phyloP scores from a whole-genome alignment of 2,113 vertebrate species.

The Orycteropus afer region DNA sequence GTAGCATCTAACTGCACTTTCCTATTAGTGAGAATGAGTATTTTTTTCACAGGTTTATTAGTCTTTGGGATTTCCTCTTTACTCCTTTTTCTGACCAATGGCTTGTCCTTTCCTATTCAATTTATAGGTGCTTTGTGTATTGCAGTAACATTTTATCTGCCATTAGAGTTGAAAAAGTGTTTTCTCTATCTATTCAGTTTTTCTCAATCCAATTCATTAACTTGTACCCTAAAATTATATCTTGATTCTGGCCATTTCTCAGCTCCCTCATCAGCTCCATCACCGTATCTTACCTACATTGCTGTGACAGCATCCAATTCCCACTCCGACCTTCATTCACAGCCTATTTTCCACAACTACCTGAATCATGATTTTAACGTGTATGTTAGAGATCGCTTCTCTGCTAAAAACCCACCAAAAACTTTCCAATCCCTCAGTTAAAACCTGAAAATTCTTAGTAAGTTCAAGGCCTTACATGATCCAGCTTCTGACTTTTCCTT shows the following conservation, averaged over 20 bases:
- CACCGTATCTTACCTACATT: not conserved
- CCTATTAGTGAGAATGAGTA: not conserved
- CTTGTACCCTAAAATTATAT: not conserved
- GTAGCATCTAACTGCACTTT: not conserved
- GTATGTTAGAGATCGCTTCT: not conserved
- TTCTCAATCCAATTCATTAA: not conserved
- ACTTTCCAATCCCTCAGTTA: not conserved
- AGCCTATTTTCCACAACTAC: not conserved
- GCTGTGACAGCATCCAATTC: not conserved
- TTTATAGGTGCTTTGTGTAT: not conserved
- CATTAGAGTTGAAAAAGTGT: not conserved
- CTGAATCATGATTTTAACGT: not conserved
- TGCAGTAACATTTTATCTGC: not conserved
- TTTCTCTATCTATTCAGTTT: not conserved
- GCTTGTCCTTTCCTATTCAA: not conserved
- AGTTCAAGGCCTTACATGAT: not conserved
- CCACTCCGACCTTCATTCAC: not conserved
- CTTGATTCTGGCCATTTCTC: not conserved
- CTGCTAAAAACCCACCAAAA: not conserved
- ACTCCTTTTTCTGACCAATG: not conserved
- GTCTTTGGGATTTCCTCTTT: not conserved
- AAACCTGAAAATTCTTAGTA: not conserved
- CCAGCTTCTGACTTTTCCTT: not conserved
- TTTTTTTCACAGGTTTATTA: not conserved
- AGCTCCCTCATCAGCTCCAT: not conserved